Base-by-base conservation (phyloP, 2,113 vertebrate species). In the Zosterops japonicus region DNA sequence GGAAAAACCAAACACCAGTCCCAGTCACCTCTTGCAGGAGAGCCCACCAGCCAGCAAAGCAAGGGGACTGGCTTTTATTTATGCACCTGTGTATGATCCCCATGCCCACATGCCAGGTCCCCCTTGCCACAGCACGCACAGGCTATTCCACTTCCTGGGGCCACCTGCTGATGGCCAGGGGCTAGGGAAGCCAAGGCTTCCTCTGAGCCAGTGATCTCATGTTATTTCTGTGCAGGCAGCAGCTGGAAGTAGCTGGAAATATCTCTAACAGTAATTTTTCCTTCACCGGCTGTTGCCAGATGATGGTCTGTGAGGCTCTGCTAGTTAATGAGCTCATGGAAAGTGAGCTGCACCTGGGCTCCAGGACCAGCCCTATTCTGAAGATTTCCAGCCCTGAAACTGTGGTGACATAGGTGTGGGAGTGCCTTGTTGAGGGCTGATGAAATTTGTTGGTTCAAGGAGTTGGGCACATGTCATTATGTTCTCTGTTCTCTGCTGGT, bases 241-340 rank as follows among this genome's bases (percentile, higher is more conserved):
- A 96, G 93, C 96, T 97, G 96, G 89, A 94, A 89, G 79, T 93
- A 93, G 85, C 96, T 96, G 92, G 94, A 97, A 97, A 96, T 87
- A 91, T 85, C 78, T 64, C 88, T 84, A 91, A 95, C 78, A 95
- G 75, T 91, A 89, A 87, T 69, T 95, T 96, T 96, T 96, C 77
- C 77, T 82, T 41, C 33, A 59, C 35, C 0, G 1, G 64, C 86
- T 92, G 60, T 39, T 96, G 71, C 55, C 83, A 89, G 74, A 83
- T 0, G 2, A 84, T 56, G 74, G 78, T 87, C 74, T 95, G 56
- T 68, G 75, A 90, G 91, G 50, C 18, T 61, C 71, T 94, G 92
- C 89, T 90, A 64, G 29, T 83, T 89, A 80, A 67, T 78, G 92
- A 97, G 88, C 64, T 92, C 64, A 83, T 47, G 59, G 86, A 94